Evolutionary conservation across 2,113 vertebrate genomes (phyloP).

Genomic region (Campylorhamphus procurvoides): DNA sequence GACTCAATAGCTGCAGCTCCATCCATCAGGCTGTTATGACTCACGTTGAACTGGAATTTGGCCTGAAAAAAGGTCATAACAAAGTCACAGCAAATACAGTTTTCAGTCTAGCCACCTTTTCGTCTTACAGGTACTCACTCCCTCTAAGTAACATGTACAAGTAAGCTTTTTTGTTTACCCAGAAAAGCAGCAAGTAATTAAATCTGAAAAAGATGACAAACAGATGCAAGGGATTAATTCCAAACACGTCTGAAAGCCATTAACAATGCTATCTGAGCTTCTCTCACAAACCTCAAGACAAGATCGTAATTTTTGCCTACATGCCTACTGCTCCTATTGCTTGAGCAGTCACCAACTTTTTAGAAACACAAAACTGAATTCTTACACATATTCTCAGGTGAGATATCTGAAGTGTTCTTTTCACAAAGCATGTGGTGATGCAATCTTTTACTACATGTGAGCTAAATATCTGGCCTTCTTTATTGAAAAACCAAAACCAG

Average conservation of each 20-base stretch:
- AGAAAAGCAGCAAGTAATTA: slow-evolving; percentile 2
- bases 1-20: neutral
- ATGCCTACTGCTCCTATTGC: neutral
- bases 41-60: neutral
- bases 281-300: neutral
- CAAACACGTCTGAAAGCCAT: neutral
- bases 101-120: neutral
- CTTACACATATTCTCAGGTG: neutral
- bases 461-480: neutral
- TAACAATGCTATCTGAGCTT: neutral
- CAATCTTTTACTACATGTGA: neutral
- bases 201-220: neutral
- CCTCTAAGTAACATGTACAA: neutral
- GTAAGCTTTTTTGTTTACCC: neutral
- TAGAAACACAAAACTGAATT: neutral
- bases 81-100: neutral
- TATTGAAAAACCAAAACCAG: neutral
- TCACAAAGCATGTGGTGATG: neutral
- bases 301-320: neutral
- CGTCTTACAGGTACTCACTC: neutral
- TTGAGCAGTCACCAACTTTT: neutral
- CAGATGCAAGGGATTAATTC: neutral
- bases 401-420: neutral
- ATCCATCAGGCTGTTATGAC: neutral
- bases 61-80: neutral